phyloP scores from a whole-genome alignment of 2,888 invertebrate genomes.

The Vanessa cardui region DNA sequence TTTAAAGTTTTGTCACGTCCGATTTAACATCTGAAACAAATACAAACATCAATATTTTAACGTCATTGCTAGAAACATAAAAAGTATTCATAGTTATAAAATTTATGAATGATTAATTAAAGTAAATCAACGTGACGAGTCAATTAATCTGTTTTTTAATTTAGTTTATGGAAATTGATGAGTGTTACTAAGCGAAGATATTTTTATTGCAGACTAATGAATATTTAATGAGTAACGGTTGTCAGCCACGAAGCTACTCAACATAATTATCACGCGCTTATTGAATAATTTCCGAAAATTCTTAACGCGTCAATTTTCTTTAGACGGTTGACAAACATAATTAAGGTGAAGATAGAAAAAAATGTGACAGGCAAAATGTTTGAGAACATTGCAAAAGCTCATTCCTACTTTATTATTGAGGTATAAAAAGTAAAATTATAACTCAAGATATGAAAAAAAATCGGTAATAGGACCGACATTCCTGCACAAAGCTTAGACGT shows the following conservation, averaged over 20 bases:
- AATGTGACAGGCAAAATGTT: no score
- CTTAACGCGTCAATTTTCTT: conserved; percentile 32
- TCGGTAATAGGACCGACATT: no score
- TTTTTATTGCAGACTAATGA: conserved; percentile 54
- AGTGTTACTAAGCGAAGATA: neutral
- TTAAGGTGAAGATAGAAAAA: conserved; percentile 13
- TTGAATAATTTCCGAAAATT: conserved; percentile 62
- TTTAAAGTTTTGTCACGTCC: conserved; percentile 69
- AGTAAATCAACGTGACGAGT: conserved; percentile 1
- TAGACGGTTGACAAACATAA: conserved; percentile 28
- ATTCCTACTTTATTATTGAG: no score
- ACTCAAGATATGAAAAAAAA: no score
- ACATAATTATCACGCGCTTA: conserved; percentile 70
- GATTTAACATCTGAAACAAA: conserved; percentile 79
- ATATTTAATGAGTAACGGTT: conserved; percentile 74
- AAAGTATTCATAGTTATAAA: neutral
- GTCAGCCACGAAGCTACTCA: conserved; percentile 65
- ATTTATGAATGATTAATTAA: conserved; percentile 20
- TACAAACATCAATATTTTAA: conserved; percentile 23
- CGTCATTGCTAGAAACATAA: neutral
- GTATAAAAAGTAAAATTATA: no score
- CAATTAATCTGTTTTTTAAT: conserved; percentile 3
- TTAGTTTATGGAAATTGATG: conserved; percentile 13
- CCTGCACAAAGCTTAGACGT: no score
- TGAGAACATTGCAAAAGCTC: no score